Base-by-base conservation (phyloP, 2,113 vertebrate genomes). In the Microtus richardsoni region DNA sequence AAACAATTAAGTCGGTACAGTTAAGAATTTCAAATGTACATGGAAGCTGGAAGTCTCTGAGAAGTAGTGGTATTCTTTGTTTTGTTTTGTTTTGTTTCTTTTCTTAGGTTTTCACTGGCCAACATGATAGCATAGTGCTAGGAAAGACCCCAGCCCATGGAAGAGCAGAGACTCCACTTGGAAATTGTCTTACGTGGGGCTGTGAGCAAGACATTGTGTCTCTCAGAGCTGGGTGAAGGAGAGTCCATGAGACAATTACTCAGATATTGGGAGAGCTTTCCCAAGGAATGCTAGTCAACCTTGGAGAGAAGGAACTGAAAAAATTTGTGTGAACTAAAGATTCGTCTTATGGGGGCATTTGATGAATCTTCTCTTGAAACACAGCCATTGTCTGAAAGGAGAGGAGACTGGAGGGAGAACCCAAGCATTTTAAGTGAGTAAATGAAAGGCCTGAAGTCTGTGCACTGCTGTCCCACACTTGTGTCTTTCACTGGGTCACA, bases 251-350 rank as follows among this genome's bases (percentile, higher is more conserved):
- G 17, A 13, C 47, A 24, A 21, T 83, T 70, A 74, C 73, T 66
- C 17, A 22, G 33, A 52, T 73, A 17, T 26, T 11, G 3, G 80
- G 75, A 60, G 21, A 41, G 62, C 64, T 12, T 39, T n/a, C 68
- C 22, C 28, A 73, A 88, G 28, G 7, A 52, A 22, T 89, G 73
- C 64, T 44, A 82, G 24, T 62, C 52, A 95, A 19, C 58, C 58
- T 95, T 62, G 58, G 17, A 68, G 36, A 62, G 77, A 91, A 83
- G 49, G 10, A 68, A 70, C 0, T 28, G 47, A 94, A n/a, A 84
- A 84, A 36, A 62, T 80, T 89, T 88, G 17, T 95, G 64, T 94
- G 74, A 93, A 91, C 39, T 44, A n/a, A 88, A 79, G 85, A 71
- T 41, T 58, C 33, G 54, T 88, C 93, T 91, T 77, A 4, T 85